Percentiles rank a stretch among this genome's conserved stretches.
phyloP scores from a whole-genome alignment of 2,797 vertebrate species.

The Tadarida brasiliensis region DNA sequence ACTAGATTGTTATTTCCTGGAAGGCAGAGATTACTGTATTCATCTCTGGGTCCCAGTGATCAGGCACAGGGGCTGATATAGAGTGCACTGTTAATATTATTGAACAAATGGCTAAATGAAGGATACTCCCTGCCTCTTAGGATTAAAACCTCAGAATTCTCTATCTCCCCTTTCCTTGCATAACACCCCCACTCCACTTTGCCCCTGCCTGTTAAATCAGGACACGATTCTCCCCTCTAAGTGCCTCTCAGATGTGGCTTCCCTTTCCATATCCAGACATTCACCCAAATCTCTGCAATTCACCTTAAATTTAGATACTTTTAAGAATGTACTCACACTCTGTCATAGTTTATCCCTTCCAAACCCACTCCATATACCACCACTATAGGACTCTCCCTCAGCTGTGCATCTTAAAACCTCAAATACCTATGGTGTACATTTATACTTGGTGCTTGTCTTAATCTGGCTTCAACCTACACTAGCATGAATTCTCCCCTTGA shows the following conservation, averaged over 20 bases:
- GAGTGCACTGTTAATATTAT: not conserved
- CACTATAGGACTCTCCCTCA: not conserved
- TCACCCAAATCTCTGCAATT: not conserved
- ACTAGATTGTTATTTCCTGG: slow-evolving; percentile 64
- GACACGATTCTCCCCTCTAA: not conserved
- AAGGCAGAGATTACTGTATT: not conserved
- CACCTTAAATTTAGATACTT: not conserved
- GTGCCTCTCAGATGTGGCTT: not conserved
- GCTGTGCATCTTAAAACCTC: not conserved
- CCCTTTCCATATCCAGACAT: not conserved
- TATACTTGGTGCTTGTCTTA: not conserved
- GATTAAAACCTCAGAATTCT: not conserved
- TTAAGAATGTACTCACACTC: not conserved
- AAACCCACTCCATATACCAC: not conserved
- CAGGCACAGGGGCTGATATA: not conserved
- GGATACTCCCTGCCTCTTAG: not conserved
- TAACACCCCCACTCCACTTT: not conserved
- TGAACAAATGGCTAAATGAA: not conserved
- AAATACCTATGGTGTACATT: not conserved
- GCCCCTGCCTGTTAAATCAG: not conserved
- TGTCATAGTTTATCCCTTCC: not conserved
- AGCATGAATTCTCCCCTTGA: not conserved
- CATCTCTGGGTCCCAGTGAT: not conserved
- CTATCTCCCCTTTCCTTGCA: not conserved
- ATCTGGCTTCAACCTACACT: not conserved